Base-by-base conservation (phyloP, 2,113 vertebrate genomes). In the Equus quagga region DNA sequence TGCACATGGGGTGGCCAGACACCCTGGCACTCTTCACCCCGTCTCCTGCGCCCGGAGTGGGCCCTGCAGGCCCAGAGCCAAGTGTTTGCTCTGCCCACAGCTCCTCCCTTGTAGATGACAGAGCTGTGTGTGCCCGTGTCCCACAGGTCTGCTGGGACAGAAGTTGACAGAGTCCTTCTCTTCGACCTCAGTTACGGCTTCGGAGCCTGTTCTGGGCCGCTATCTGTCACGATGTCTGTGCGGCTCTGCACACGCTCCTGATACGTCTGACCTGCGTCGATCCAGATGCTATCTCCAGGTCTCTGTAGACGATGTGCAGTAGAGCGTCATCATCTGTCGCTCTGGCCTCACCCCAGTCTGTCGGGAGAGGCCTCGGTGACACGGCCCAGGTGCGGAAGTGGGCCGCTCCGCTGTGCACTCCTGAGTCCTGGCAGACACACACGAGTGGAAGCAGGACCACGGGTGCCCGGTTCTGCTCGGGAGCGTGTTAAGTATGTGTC, bases 1-100 rank as follows among this genome's bases (percentile, higher is more conserved):
- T 21, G 36, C 65, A 15, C 1, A 0, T 24, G 0, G 26, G 44
- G 33, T 41, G 44, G 49, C 14, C 0, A 1, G 54, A 9, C 4
- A 41, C 67, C 33, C 3, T 0, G 12, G 31, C 2, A 0, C 56
- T 9, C 24, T 51, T 58, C 12, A 23, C 58, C 36, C 1, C 69
- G 14, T 26, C 1, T 3, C 36, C 9, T 19, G 7, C 31, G 36
- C 58, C 19, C 7, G 8, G 73, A 44, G 60, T 33, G 7, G 49
- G 85, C 49, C 5, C 31, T n/a, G 0, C 13, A 31, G 78, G 15
- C 41, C 7, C 36, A 6, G 21, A 73, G 51, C 64, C 49, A 15
- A 36, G 6, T 2, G 1, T 21, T 11, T 51, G 62, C 62, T 44
- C 49, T 82, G 56, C 58, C 46, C 64, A 19, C 9, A 67, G 10